phyloP scores from a whole-genome alignment of 1,140 invertebrate genomes.

The Bombus waltoni region DNA sequence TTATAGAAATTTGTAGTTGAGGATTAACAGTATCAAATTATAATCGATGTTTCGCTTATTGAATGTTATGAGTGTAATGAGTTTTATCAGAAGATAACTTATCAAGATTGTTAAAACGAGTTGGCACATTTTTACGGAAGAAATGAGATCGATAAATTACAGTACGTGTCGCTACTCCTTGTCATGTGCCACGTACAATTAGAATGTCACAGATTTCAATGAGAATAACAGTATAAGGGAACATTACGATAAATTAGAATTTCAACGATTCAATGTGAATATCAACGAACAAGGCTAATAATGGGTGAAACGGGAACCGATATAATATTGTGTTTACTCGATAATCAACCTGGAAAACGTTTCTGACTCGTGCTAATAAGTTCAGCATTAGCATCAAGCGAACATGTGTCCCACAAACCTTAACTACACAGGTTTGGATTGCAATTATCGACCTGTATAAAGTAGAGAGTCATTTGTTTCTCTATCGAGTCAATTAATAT shows the following conservation, averaged over 20 bases:
- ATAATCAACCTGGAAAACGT: slow-evolving; percentile 63
- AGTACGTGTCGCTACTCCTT: neutral
- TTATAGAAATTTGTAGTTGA: neutral
- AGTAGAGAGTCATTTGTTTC: slow-evolving; percentile 9
- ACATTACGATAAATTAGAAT: neutral
- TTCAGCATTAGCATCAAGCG: slow-evolving; percentile 38
- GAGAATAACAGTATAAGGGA: neutral
- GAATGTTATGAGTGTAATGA: neutral
- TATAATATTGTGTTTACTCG: slow-evolving; percentile 60
- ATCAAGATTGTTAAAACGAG: neutral
- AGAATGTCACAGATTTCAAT: neutral
- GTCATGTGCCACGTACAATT: neutral
- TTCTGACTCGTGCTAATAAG: slow-evolving; percentile 54
- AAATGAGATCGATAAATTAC: neutral
- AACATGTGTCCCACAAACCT: slow-evolving; percentile 32
- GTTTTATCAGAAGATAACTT: neutral
- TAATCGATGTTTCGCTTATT: neutral
- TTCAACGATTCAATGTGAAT: slow-evolving; percentile 11
- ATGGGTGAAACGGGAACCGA: slow-evolving; percentile 68
- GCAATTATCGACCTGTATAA: slow-evolving; percentile 23
- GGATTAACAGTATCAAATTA: too few relatives aligned
- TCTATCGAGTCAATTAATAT: neutral
- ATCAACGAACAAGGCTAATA: slow-evolving; percentile 41
- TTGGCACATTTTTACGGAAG: neutral
- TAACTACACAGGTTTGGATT: neutral